Percentiles rank a stretch among this genome's conserved stretches.
These are phyloP conservation scores for Synanthedon andrenaeformis DNA, from an alignment of 2,888 invertebrate species.

Conservation along the genomic window DNA sequence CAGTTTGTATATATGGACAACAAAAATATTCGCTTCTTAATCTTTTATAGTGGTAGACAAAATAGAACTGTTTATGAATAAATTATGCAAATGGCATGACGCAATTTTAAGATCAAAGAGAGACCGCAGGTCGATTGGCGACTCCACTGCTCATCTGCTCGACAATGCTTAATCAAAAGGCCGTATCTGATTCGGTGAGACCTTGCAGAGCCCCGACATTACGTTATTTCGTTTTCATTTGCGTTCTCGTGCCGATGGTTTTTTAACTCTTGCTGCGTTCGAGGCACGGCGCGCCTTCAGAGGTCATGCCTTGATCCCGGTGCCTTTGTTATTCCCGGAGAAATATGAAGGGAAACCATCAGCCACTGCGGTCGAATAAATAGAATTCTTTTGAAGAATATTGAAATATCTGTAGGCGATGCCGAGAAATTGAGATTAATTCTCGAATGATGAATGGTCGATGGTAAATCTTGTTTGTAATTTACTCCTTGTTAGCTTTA, in stretches of 20 bases:
- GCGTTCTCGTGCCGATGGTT: conserved; percentile 56
- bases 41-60: neutral
- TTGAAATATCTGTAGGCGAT: conserved; percentile 61
- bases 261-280: conserved; percentile 42
- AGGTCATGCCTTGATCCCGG: conserved; percentile 55
- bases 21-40: too few species aligned
- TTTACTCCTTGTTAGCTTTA: conserved; percentile 50
- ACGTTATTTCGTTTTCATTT: conserved; percentile 70
- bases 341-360: conserved; percentile 55
- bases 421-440: conserved; percentile 46
- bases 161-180: conserved; percentile 67
- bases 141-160: conserved; percentile 36
- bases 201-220: conserved; percentile 39
- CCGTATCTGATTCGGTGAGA: conserved; percentile 60
- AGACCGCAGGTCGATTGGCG: conserved; percentile 11
- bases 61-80: conserved; percentile 3
- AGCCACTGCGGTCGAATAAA: conserved; percentile 41
- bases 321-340: conserved; percentile 26
- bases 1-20: too few species aligned
- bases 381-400: conserved; percentile 58
- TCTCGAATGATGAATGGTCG: conserved; percentile 49
- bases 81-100: conserved; percentile 10
- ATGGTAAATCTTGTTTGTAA: conserved; percentile 52
- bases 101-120: neutral
- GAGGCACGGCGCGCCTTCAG: conserved; percentile 23